These are phyloP conservation scores for Carduelis carduelis DNA, from an alignment of 2,797 vertebrate species.

Conservation along the genomic window DNA sequence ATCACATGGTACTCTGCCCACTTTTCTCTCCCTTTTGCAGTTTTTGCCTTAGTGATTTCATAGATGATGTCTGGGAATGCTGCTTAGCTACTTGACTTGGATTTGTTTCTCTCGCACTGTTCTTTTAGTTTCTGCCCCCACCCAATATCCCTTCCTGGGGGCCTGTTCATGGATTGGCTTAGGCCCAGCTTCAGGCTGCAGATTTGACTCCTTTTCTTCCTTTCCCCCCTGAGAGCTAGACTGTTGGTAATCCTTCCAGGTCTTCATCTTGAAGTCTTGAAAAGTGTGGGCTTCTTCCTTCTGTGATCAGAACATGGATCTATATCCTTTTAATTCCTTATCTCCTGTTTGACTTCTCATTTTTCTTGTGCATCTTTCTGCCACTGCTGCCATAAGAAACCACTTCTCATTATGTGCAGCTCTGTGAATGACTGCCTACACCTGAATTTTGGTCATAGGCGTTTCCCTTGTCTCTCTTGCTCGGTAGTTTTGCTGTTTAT, in stretches of 20 bases:
- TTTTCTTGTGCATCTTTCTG: not conserved
- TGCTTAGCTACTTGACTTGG: not conserved
- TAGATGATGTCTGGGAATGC: not conserved
- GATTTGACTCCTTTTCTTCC: not conserved
- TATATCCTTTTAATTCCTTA: not conserved
- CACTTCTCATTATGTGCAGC: not conserved
- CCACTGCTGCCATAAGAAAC: not conserved
- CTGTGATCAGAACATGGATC: not conserved
- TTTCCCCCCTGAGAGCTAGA: not conserved
- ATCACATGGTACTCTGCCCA: not conserved
- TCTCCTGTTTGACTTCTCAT: not conserved
- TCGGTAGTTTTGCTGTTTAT: not conserved
- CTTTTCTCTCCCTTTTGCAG: not conserved
- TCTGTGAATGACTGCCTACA: accelerated
- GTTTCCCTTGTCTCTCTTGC: not conserved
- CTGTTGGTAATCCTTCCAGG: not conserved
- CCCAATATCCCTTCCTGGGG: not conserved
- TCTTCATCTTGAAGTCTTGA: not conserved
- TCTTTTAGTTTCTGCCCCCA: not conserved
- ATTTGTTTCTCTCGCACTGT: not conserved
- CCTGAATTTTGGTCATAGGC: not conserved
- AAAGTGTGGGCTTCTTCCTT: not conserved
- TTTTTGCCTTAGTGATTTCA: not conserved
- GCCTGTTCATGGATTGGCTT: not conserved
- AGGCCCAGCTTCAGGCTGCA: not conserved